Conservation (phyloP, 2,113 vertebrate species). For the Machaerirhynchus nigripectus region DNA sequence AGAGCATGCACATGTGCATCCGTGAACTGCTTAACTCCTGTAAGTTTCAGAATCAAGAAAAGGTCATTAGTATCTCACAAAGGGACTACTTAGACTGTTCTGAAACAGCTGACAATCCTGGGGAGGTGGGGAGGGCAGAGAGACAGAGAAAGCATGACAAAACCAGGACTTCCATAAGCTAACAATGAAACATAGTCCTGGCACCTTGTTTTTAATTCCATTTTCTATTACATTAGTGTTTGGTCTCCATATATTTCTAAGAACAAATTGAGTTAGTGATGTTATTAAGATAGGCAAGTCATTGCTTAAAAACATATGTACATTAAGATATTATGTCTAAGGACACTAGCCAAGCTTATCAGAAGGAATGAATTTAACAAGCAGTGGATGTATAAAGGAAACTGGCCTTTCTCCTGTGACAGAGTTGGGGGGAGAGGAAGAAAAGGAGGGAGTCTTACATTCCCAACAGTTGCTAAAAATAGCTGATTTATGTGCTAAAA, state of each 20-base stretch:
- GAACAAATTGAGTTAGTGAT: not conserved
- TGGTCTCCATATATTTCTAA: not conserved
- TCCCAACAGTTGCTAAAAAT: not conserved
- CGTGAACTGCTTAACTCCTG: not conserved
- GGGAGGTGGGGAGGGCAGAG: not conserved
- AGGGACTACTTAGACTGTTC: not conserved
- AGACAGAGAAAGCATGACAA: not conserved
- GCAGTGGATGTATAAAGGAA: not conserved
- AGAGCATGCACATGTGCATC: not conserved
- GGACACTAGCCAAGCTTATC: not conserved
- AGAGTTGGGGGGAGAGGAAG: not conserved
- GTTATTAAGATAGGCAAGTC: not conserved
- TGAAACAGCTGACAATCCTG: not conserved
- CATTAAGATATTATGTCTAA: not conserved
- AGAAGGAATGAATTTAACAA: not conserved
- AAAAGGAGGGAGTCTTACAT: not conserved
- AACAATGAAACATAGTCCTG: not conserved
- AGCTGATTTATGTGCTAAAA: not conserved
- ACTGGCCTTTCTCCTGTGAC: not conserved
- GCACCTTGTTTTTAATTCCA: not conserved
- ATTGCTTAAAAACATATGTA: not conserved
- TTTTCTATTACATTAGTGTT: not conserved
- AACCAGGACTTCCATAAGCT: not conserved
- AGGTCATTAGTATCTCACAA: not conserved
- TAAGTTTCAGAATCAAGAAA: constrained; percentile 42